Percentiles rank a stretch among this genome's conserved stretches.
Evolutionary conservation across 2,797 vertebrate species (phyloP).

Genomic region (Varecia variegata): DNA sequence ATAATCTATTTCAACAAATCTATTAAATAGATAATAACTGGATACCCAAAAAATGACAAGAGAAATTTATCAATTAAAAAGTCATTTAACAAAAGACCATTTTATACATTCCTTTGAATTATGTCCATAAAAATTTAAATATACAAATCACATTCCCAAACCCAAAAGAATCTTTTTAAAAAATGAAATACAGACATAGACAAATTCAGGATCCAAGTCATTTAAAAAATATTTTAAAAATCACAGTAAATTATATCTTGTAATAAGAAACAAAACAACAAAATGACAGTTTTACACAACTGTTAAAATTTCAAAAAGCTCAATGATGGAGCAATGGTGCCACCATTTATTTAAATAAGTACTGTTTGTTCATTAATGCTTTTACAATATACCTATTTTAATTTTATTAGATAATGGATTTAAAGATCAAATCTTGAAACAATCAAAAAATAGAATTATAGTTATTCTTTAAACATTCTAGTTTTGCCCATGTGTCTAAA

Average conservation of each 20-base stretch:
- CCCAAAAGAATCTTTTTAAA: conserved; percentile 6
- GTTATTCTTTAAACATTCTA: conserved; percentile 18
- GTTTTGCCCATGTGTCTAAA: conserved; percentile 33
- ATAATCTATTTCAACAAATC: conserved; percentile 55
- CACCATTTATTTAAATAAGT: conserved; percentile 49
- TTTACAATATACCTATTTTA: conserved; percentile 36
- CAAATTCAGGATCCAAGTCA: conserved; percentile 48
- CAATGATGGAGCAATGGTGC: background rate
- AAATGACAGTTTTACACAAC: background rate
- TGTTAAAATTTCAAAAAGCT: conserved; percentile 64
- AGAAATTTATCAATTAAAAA: conserved; percentile 66
- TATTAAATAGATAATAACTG: conserved; percentile 31
- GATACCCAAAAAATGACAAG: conserved; percentile 66
- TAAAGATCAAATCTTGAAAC: conserved; percentile 60
- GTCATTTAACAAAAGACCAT: conserved; percentile 58
- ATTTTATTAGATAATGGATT: conserved; percentile 44
- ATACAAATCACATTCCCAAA: conserved; percentile 65
- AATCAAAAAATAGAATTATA: background rate
- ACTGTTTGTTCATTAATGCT: conserved; percentile 44
- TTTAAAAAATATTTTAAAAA: conserved; percentile 50
- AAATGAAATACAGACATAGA: conserved; percentile 61
- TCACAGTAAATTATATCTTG: conserved; percentile 44
- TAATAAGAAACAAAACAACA: conserved; percentile 37
- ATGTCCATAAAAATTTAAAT: conserved; percentile 72
- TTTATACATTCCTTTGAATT: conserved; percentile 75